Percentiles rank a stretch among this genome's conserved stretches.
These are phyloP conservation scores for Oryzias woworae DNA, from an alignment of 2,113 vertebrate genomes.

Conservation along the genomic window DNA sequence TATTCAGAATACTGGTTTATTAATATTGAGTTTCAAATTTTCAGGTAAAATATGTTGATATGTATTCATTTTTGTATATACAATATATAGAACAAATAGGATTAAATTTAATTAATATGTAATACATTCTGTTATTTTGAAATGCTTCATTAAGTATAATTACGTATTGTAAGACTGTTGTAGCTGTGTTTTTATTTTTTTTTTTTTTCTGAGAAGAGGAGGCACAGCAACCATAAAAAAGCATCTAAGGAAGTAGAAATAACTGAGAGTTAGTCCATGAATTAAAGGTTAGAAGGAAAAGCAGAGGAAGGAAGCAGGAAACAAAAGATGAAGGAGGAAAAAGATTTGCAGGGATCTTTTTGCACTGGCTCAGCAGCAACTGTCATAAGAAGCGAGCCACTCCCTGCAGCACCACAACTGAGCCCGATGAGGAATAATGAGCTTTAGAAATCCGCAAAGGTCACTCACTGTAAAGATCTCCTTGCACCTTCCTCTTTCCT, in stretches of 20 bases:
- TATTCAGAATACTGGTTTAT: no score
- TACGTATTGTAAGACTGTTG: no score
- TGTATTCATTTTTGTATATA: no score
- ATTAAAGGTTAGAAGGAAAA: conserved; percentile 22
- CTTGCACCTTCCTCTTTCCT: conserved; percentile 14
- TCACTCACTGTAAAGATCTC: conserved; percentile 67
- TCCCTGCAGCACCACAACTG: conserved; percentile 49
- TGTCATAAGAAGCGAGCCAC: conserved; percentile 49
- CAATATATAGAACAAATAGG: no score
- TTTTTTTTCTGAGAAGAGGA: no score
- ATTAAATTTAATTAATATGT: no score
- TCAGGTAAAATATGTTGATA: no score
- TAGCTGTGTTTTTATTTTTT: no score
- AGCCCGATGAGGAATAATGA: conserved; percentile 73
- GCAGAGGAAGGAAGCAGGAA: background rate
- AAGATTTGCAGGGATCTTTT: conserved; percentile 30
- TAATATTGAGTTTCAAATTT: no score
- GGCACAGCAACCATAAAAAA: background rate
- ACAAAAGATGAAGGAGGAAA: conserved; percentile 7
- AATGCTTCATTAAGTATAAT: no score
- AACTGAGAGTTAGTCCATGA: conserved; percentile 16
- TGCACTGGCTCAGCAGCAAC: conserved; percentile 50
- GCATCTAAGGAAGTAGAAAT: conserved; percentile 25
- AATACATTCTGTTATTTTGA: no score
- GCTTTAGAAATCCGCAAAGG: conserved; percentile 75